Base-by-base conservation (phyloP, 2,888 invertebrate genomes). In the Epinotia nisella region DNA sequence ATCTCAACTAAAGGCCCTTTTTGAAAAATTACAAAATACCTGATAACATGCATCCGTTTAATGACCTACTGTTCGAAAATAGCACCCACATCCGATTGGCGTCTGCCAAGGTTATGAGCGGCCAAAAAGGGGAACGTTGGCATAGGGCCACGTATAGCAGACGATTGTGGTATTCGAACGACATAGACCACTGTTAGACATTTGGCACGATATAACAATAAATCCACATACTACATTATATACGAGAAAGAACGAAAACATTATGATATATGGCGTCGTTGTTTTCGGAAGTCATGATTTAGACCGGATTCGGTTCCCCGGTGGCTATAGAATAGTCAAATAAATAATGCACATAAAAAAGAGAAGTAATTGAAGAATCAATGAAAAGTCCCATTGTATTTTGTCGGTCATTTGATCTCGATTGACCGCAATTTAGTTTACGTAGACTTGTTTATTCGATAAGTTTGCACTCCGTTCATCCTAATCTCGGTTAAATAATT, bases 51-150 rank as follows among this genome's bases (percentile, higher is more conserved):
- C 77, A 79, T 81, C 78, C 87, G 90, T 87, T 86, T 87, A 89
- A 90, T 86, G 89, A 89, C 87, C 90, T 86, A 88, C 83, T 88
- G 86, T 87, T 87, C 87, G 82, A 85, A 87, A 87, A 88, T 86
- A 86, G 87, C 81, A n/a, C n/a, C 61, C 62, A 80, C 87, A 85
- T 86, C 84, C 87, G 85, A 89, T 87, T 85, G 87, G 85, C 87
- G 83, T 76, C 82, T 82, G 79, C 77, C 88, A 88, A 89, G 88
- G 87, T 86, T 86, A 82, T 75, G 84, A 73, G 84, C 84, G 80
- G 76, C 69, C 82, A 84, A 82, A 75, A 85, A 75, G 68, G 74
- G 84, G 82, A 78, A 83, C 79, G 85, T 81, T 75, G 67, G 73
- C 72, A 75, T 76, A 76, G 76, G 79, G 82, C 84, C 85, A 76